phyloP scores from a whole-genome alignment of 2,113 vertebrate genomes.

The Dicrurus megarhynchus region DNA sequence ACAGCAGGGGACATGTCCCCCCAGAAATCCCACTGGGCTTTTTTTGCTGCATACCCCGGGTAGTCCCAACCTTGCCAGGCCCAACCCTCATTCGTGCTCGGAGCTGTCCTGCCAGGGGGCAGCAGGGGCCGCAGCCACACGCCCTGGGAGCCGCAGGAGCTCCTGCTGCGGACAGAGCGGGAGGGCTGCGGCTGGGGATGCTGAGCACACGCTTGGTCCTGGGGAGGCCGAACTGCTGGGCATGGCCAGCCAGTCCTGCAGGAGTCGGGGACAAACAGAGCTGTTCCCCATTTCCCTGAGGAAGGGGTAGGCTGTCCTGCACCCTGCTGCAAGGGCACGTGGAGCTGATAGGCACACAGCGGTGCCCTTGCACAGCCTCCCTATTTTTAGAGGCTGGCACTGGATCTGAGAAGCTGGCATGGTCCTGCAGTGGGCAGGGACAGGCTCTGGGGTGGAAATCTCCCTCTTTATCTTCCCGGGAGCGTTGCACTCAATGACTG shows the following conservation, averaged over 20 bases:
- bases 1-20: neutral
- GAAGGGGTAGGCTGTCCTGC: neutral
- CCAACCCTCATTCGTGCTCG: neutral
- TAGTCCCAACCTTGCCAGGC: neutral
- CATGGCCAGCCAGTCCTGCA: fast-evolving
- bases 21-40: fast-evolving
- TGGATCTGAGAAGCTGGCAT: neutral
- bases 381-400: neutral
- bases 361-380: neutral
- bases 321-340: fast-evolving
- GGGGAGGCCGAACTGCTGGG: fast-evolving
- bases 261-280: fast-evolving
- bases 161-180: fast-evolving
- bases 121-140: fast-evolving
- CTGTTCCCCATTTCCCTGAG: neutral
- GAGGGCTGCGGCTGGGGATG: neutral
- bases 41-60: fast-evolving
- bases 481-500: neutral
- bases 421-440: neutral
- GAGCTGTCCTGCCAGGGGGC: neutral
- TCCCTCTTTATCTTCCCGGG: neutral
- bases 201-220: neutral
- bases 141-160: fast-evolving
- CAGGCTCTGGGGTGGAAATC: neutral
- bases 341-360: neutral